These are phyloP conservation scores for Ascidia mentula DNA, from an alignment of 23 tunicate genomes.

Conservation along the genomic window DNA sequence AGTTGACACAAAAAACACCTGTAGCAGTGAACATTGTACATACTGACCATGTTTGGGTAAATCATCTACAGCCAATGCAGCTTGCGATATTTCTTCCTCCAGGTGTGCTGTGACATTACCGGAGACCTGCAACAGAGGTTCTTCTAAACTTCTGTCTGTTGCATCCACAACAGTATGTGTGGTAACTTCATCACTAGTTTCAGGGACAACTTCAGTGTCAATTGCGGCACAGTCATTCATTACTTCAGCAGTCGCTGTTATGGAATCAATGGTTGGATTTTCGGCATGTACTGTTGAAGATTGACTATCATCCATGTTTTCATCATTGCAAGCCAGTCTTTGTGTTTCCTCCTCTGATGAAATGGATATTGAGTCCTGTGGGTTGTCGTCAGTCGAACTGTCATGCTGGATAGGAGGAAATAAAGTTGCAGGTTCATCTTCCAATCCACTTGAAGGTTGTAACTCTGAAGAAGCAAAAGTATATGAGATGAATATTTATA, in stretches of 20 bases:
- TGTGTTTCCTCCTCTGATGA: not conserved
- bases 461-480: not conserved
- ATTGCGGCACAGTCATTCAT: not conserved
- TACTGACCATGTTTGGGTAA: too few relatives aligned
- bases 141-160: not conserved
- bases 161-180: not conserved
- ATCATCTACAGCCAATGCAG: slow-evolving; percentile 3
- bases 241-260: not conserved
- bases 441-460: not conserved
- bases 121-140: not conserved
- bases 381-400: slow-evolving; percentile 1
- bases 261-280: not conserved
- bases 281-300: not conserved
- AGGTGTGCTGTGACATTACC: not conserved
- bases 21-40: too few relatives aligned
- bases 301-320: not conserved
- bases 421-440: not conserved
- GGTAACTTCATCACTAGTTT: not conserved
- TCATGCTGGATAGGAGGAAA: not conserved
- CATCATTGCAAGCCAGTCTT: not conserved
- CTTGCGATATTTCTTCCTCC: not conserved
- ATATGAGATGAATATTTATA: not conserved
- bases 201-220: not conserved
- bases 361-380: not conserved
- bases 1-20: too few relatives aligned